Evolutionary conservation across 2,888 invertebrate species (phyloP).

Genomic region (Cheilosia soror): DNA sequence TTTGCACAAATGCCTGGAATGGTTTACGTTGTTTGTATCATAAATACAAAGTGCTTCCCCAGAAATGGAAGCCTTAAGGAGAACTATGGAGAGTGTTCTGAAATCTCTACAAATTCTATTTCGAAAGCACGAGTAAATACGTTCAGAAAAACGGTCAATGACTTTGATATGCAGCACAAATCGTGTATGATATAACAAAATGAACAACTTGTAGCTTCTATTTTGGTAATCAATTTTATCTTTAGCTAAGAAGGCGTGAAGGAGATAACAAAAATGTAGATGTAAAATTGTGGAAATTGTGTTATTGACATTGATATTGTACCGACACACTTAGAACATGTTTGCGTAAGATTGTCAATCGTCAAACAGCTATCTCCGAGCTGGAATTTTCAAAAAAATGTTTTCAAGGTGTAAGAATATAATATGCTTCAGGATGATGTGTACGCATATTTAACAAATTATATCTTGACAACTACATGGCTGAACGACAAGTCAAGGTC

Average conservation of each 20-base stretch:
- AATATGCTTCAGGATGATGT: no score
- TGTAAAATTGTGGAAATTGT: not conserved
- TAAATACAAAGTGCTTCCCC: not conserved
- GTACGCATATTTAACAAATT: no score
- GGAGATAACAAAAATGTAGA: not conserved
- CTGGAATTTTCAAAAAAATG: no score
- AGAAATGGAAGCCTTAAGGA: not conserved
- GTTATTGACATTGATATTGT: not conserved
- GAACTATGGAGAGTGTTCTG: not conserved
- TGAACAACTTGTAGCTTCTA: slow-evolving; percentile 39
- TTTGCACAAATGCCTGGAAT: slow-evolving; percentile 21
- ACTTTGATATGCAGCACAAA: slow-evolving; percentile 11
- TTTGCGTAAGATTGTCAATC: no score
- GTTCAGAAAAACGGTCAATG: slow-evolving; percentile 29
- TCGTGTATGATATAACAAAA: not conserved
- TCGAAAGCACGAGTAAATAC: not conserved
- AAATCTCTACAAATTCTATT: slow-evolving; percentile 35
- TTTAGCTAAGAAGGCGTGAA: not conserved
- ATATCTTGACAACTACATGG: no score
- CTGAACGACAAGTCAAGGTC: no score
- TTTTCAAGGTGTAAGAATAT: no score
- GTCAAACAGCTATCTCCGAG: no score
- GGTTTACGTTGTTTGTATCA: not conserved
- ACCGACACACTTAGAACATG: no score
- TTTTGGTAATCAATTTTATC: slow-evolving; percentile 23